phyloP scores from a whole-genome alignment of 2,888 invertebrate genomes.

The Tryphoninae sp. region DNA sequence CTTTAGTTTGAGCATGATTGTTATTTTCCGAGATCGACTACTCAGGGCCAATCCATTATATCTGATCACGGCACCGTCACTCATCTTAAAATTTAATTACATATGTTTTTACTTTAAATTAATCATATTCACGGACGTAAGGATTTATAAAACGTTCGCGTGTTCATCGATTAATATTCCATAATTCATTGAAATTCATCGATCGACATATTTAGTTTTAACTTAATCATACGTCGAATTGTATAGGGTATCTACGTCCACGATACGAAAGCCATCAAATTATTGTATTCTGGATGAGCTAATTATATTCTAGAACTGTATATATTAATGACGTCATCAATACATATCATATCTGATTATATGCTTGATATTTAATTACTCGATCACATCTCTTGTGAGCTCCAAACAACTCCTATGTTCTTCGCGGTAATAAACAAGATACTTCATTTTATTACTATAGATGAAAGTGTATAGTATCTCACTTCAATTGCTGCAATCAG shows the following conservation, averaged over 20 bases:
- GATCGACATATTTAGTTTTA: slow-evolving; percentile 20
- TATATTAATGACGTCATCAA: slow-evolving; percentile 61
- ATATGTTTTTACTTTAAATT: slow-evolving; percentile 24
- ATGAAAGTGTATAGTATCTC: slow-evolving; percentile 3
- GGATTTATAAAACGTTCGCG: slow-evolving; percentile 21
- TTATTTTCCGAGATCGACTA: slow-evolving; percentile 36
- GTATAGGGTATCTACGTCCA: slow-evolving; percentile 37
- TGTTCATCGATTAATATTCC: slow-evolving; percentile 33
- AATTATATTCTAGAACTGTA: slow-evolving; percentile 64
- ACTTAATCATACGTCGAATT: slow-evolving; percentile 52
- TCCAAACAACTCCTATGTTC: neutral
- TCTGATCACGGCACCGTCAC: slow-evolving; percentile 15
- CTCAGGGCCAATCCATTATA: slow-evolving; percentile 36
- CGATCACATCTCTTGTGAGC: neutral
- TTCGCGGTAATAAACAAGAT: neutral
- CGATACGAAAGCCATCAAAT: slow-evolving; percentile 43
- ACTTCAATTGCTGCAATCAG: slow-evolving; percentile 12
- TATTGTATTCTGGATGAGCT: slow-evolving; percentile 36
- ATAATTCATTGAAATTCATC: slow-evolving; percentile 45
- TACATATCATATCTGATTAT: slow-evolving; percentile 57
- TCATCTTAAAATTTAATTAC: slow-evolving; percentile 23
- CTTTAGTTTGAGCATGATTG: slow-evolving; percentile 33
- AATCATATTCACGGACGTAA: slow-evolving; percentile 40
- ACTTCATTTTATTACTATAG: slow-evolving; percentile 10
- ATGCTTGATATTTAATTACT: slow-evolving; percentile 22